Evolutionary conservation across 2,797 vertebrate species (phyloP).

Genomic region (Gephyroberyx darwinii): DNA sequence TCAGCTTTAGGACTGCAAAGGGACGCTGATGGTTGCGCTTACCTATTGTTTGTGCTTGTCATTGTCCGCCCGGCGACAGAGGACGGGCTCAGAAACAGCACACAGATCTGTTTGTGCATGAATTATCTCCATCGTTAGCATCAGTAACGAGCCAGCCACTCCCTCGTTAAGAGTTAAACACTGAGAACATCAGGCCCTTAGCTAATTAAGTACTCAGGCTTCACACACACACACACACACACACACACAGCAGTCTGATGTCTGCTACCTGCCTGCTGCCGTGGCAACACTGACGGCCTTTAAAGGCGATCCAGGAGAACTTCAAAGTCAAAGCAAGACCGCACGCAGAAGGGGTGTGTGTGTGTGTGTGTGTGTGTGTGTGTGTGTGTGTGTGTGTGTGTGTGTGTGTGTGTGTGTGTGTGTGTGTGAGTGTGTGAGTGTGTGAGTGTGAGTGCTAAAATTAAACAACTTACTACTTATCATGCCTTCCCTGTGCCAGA

Average conservation of each 20-base stretch:
- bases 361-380: conserved; percentile 46
- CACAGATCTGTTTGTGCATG: conserved; percentile 64
- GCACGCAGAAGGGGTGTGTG: conserved; percentile 50
- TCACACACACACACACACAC: conserved; percentile 44
- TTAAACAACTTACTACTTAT: conserved; percentile 69
- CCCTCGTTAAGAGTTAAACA: conserved; percentile 75
- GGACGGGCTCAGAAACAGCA: conserved; percentile 59
- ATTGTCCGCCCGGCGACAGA: conserved; percentile 61
- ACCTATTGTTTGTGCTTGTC: conserved; percentile 65
- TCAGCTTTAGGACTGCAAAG: conserved; percentile 45
- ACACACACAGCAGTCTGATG: conserved; percentile 57
- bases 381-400: conserved; percentile 42
- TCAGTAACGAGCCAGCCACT: conserved; percentile 72
- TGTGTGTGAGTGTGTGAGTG: conserved; percentile 43
- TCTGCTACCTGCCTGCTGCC: conserved; percentile 78
- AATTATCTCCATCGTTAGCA: conserved; percentile 74
- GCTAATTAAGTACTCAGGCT: conserved; percentile 78
- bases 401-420: conserved; percentile 44
- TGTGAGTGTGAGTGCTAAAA: conserved; percentile 69
- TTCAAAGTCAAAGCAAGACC: conserved; percentile 77
- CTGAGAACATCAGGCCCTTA: conserved; percentile 67
- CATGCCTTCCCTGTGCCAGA: conserved; percentile 48
- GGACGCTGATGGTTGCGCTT: conserved; percentile 46
- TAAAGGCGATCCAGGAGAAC: conserved; percentile 80
- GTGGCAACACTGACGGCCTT: conserved; percentile 76